Conservation (phyloP, 23 tunicate genomes). For the Trididemnum nubilum region DNA sequence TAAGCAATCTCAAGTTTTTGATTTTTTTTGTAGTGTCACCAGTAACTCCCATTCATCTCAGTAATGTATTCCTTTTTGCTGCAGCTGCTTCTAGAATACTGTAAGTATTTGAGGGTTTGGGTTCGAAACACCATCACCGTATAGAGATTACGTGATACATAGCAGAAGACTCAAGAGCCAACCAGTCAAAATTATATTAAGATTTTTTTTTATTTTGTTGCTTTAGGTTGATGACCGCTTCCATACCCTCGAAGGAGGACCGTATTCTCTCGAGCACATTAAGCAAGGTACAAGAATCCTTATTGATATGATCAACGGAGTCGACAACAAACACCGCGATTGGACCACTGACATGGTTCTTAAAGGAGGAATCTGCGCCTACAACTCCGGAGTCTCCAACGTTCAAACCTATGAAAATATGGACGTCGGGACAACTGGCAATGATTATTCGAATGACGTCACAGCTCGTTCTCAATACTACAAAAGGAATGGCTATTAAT, state of each 20-base stretch:
- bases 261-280: conserved; percentile 60
- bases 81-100: too few species aligned
- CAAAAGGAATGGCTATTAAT: conserved; percentile 51
- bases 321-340: conserved; percentile 48
- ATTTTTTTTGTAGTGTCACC: too few species aligned
- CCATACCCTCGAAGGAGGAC: conserved; percentile 67
- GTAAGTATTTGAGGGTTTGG: too few species aligned
- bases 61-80: too few species aligned
- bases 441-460: conserved; percentile 78
- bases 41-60: too few species aligned
- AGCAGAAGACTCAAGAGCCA: too few species aligned
- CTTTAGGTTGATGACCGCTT: conserved; percentile 82
- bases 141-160: too few species aligned
- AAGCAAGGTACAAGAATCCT: conserved; percentile 83
- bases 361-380: conserved; percentile 93
- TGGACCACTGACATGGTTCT: conserved; percentile 68
- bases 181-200: too few species aligned
- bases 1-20: too few species aligned
- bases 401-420: conserved; percentile 80
- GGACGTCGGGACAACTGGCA: conserved; percentile 85
- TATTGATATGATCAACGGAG: conserved; percentile 82
- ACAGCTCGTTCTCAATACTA: conserved; percentile 75
- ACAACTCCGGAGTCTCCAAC: conserved; percentile 87
- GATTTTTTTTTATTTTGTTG: too few species aligned
- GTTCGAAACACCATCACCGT: too few species aligned